Percentiles rank a stretch among this genome's conserved stretches.
Conservation (phyloP, 2,113 vertebrate genomes). For the Crypturellus undulatus region DNA sequence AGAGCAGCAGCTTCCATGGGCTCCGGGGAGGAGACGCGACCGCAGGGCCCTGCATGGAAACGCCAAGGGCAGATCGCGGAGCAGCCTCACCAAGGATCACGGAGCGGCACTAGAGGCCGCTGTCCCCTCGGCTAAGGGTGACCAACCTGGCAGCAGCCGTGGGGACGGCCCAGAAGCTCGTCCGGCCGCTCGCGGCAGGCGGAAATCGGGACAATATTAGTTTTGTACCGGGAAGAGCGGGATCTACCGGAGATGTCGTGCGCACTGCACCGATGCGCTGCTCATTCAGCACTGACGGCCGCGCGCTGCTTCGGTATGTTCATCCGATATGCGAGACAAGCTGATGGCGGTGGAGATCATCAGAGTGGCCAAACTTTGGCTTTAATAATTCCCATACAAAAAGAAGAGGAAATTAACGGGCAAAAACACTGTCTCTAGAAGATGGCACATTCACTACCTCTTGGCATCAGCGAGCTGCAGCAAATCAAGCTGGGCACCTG, state of each 20-base stretch:
- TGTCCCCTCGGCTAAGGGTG: not conserved
- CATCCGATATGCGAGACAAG: not conserved
- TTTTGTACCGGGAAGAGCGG: not conserved
- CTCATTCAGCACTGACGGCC: not conserved
- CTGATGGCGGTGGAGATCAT: not conserved
- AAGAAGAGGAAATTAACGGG: not conserved
- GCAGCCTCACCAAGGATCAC: not conserved
- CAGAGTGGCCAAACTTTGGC: fast-evolving
- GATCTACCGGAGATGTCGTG: fast-evolving
- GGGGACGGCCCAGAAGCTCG: too few relatives aligned
- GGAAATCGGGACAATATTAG: fast-evolving
- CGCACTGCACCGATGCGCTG: fast-evolving
- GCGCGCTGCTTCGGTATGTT: not conserved
- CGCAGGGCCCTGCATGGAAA: not conserved
- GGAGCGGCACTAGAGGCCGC: slow-evolving; percentile 34
- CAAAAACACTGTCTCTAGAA: not conserved
- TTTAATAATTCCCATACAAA: not conserved
- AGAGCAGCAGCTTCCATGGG: not conserved
- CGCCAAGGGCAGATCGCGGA: fast-evolving
- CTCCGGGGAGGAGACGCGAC: fast-evolving
- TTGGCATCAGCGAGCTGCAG: fast-evolving
- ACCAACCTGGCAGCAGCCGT: not conserved
- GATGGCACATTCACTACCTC: not conserved
- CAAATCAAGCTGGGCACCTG: fast-evolving
- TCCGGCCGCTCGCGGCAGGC: fast-evolving